Evolutionary conservation across 1,140 invertebrate species (phyloP), one percentile per base, ranked within the genome.

Genomic region (Galleria mellonella): DNA sequence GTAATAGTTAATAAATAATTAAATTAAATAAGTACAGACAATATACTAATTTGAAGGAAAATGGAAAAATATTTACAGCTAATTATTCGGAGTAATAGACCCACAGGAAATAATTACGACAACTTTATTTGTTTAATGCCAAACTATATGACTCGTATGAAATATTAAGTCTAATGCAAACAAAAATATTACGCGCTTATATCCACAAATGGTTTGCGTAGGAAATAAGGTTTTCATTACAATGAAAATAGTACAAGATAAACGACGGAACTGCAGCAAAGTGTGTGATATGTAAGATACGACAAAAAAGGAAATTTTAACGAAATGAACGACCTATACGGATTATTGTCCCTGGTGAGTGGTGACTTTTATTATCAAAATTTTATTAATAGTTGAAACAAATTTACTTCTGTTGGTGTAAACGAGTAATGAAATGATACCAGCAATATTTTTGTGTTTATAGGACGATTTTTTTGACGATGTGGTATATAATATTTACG

Each of bases 51-150:
- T n/a, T n/a, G n/a, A n/a, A n/a, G n/a, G n/a, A n/a, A n/a, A n/a
- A n/a, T n/a, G n/a, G n/a, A n/a, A n/a, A n/a, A n/a, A n/a, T n/a
- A n/a, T n/a, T n/a, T n/a, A n/a, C n/a, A n/a, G n/a, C n/a, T n/a
- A n/a, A 36, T 36, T 36, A 36, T 12, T 36, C 2, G 15, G 8
- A 36, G 33, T 15, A 15, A 36, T 36, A 15, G 8, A 32, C 35
- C 43, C 46, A 61, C 55, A 72, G 73, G 76, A 81, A 78, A 75
- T 64, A 57, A 48, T 50, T 23, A 41, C 72, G 70, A 79, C 72
- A 75, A 71, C 55, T 44, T 40, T 83, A 73, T 81, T 83, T 81
- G 55, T 38, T 43, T 62, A 68, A 36, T 52, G 64, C 67, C 61
- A 50, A 40, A 47, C 76, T 73, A 79, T 69, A n/a, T 73, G 56